A percentile compares a stretch with the other conserved stretches of the same genome.
Conservation (phyloP, 1,140 invertebrate species). For the Zophobas atratus region DNA sequence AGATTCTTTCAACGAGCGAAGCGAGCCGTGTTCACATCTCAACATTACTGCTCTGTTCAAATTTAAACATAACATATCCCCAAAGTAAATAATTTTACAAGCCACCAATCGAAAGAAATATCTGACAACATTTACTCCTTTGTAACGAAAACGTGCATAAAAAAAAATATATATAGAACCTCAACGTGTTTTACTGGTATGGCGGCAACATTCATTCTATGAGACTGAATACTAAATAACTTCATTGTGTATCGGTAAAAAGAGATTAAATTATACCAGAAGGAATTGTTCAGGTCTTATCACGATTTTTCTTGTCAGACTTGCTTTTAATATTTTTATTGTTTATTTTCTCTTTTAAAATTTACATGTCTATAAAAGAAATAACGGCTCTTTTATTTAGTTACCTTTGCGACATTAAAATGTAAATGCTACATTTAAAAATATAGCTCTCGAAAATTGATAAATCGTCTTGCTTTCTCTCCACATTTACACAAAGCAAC, state of each 20-base stretch:
- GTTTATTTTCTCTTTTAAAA: constrained; percentile 54
- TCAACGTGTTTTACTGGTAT: constrained; percentile 25
- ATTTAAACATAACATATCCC: no score
- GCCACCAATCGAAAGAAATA: no score
- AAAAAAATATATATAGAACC: constrained; percentile 45
- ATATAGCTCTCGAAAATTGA: constrained; percentile 21
- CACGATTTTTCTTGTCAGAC: constrained; percentile 40
- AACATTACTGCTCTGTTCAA: no score
- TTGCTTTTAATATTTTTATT: constrained; percentile 53
- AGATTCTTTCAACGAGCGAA: no score
- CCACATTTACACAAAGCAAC: constrained; percentile 1
- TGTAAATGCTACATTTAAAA: constrained; percentile 47
- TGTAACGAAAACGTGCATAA: constrained; percentile 53
- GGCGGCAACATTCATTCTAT: constrained; percentile 28
- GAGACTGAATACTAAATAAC: constrained; percentile 38
- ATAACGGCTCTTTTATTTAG: constrained; percentile 48
- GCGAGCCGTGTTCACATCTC: no score
- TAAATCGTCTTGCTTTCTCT: constrained; percentile 16
- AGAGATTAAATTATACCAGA: constrained; percentile 51
- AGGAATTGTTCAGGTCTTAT: constrained; percentile 49
- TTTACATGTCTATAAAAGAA: constrained; percentile 55
- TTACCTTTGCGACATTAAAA: constrained; percentile 50
- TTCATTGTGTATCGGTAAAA: constrained; percentile 41
- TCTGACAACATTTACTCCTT: background rate
- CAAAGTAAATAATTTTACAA: no score